Conservation (phyloP, 35 echinoderm and acorn worm genomes). For the Lytechinus pictus region DNA sequence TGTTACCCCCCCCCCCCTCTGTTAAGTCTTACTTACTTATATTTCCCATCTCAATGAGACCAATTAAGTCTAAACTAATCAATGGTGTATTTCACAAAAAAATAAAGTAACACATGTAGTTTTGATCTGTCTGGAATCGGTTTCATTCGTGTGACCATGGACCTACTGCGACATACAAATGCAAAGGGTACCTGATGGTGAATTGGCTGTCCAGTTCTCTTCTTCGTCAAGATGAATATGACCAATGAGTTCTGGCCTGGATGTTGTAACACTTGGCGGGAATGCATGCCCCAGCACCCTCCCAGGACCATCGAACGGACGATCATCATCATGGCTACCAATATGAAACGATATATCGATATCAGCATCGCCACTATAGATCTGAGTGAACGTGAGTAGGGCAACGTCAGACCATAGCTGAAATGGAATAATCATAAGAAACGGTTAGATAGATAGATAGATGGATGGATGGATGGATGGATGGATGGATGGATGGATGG, state of each 20-base stretch:
- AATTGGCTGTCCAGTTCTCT: constrained; percentile 25
- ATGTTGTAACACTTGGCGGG: not conserved
- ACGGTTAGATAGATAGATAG: too few species aligned
- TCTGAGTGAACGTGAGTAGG: not conserved
- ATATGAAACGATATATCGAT: constrained; percentile 12
- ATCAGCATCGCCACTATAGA: not conserved
- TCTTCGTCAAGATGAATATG: constrained; percentile 25
- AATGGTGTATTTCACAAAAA: not conserved
- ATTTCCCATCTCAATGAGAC: too few species aligned
- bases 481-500: not conserved
- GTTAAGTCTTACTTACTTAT: too few species aligned
- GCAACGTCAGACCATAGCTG: constrained; percentile 34
- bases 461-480: not conserved
- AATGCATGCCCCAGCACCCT: not conserved
- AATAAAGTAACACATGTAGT: too few species aligned
- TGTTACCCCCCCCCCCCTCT: too few species aligned
- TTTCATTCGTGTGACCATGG: too few species aligned
- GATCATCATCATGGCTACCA: not conserved
- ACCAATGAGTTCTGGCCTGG: not conserved
- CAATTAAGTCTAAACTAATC: not conserved
- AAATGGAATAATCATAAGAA: not conserved
- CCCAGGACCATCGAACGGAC: constrained; percentile 22
- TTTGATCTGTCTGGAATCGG: too few species aligned
- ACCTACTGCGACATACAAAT: too few species aligned
- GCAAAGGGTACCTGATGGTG: not conserved